A percentile compares a stretch with the other conserved stretches of the same genome.
These are phyloP conservation scores for Drosophila sechellia DNA, from an alignment of 1,140 invertebrate species.

Conservation along the genomic window DNA sequence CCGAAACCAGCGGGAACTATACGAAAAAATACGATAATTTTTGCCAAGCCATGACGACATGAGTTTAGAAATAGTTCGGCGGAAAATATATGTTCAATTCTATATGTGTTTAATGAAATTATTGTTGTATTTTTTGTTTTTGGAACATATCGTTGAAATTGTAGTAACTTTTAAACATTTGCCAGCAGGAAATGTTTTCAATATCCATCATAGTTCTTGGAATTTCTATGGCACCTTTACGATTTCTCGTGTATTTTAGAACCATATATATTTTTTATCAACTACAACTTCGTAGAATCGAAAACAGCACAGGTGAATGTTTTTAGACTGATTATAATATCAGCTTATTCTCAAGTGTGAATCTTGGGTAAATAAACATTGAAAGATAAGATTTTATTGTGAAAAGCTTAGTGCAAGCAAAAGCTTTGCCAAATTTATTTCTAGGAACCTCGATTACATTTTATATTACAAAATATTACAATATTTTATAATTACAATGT, in stretches of 20 bases:
- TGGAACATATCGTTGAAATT: background rate
- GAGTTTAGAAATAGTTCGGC: conserved; percentile 58
- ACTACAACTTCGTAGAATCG: background rate
- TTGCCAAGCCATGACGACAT: conserved; percentile 68
- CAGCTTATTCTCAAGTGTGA: conserved; percentile 17
- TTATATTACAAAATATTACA: too few species aligned
- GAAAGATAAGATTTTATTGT: conserved; percentile 15
- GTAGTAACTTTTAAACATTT: background rate
- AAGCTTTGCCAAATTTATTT: background rate
- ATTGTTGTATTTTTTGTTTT: background rate
- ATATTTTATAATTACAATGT: background rate
- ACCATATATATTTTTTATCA: background rate
- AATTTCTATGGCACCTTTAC: background rate
- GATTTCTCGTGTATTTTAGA: background rate
- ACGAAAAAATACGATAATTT: conserved; percentile 21
- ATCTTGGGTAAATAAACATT: conserved; percentile 27
- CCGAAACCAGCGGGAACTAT: conserved; percentile 40
- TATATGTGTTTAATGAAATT: background rate
- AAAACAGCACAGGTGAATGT: background rate
- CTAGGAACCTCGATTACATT: too few species aligned
- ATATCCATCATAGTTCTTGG: conserved; percentile 2
- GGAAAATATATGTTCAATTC: conserved; percentile 8
- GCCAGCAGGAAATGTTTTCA: background rate
- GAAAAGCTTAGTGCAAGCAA: background rate
- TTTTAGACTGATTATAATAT: conserved; percentile 11